Base-by-base conservation (phyloP, 1,140 invertebrate species). In the Tetramorium simillimum region DNA sequence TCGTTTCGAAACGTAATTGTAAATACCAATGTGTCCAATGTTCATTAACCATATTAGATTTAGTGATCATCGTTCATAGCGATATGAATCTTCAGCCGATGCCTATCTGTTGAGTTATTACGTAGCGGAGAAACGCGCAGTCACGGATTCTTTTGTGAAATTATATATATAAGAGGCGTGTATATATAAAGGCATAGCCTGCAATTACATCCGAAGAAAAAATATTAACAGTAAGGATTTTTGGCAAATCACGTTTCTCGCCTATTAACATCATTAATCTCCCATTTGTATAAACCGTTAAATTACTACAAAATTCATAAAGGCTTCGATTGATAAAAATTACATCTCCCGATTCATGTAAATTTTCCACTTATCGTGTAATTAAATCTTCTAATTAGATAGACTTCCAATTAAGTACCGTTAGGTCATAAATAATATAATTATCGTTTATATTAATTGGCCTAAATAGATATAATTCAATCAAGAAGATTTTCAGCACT, bases 81-180 rank as follows among this genome's bases (percentile, higher is more conserved):
- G 78, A 81, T 81, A 72, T 43, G 21, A 81, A 70, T 70, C 78
- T 70, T 37, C 33, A 51, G 21, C 12, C 43, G 65, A 58, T 72
- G 28, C 16, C 49, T 72, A 58, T 81, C 63, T 33, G 65, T 21
- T 37, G 60, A 80, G 28, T 80, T 67, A 67, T n/a, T 67, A 53
- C n/a, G n/a, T 81, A 81, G 37, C 65, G 49, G n/a, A 43, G 18
- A 69, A 81, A 70, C 14, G 16, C 21, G 16, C n/a, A 51, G 60
- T 51, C 60, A 78, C 16, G 37, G 21, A 16, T 14, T 18, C 24
- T 60, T 60, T 58, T n/a, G 51, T 46, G 28, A 58, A 72, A 33
- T 72, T 67, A 63, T 37, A 67, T 40, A n/a, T 40, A 46, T 46
- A 46, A 46, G 46, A 46, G 10, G 46, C 46, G 28, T 81, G 16